Conservation (phyloP, 2,113 vertebrate species). For the Camelus bactrianus region DNA sequence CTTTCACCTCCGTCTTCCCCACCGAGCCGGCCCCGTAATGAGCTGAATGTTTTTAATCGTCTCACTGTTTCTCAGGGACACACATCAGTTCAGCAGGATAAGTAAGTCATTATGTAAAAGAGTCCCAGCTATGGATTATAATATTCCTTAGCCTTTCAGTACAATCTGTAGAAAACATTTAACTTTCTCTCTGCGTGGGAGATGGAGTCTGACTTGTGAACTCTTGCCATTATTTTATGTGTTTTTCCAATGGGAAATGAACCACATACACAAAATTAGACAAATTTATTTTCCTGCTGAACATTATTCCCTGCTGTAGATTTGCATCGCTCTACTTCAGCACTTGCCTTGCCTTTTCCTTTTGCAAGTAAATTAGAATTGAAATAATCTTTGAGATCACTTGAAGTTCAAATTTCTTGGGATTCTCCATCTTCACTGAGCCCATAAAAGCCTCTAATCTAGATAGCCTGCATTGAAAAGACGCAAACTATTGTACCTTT, state of each 20-base stretch:
- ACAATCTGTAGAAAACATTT: slow-evolving; percentile 69
- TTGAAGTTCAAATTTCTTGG: slow-evolving; percentile 14
- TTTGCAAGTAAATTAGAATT: slow-evolving; percentile 37
- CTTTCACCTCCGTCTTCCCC: slow-evolving; percentile 94
- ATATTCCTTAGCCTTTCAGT: slow-evolving; percentile 47
- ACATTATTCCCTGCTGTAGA: slow-evolving; percentile 83
- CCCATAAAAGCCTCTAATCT: neutral
- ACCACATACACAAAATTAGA: slow-evolving; percentile 38
- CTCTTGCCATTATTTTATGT: slow-evolving; percentile 42
- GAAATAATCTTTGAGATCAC: neutral
- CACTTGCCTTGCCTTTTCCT: slow-evolving; percentile 49
- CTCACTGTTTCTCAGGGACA: slow-evolving; percentile 91
- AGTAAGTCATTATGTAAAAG: slow-evolving; percentile 88
- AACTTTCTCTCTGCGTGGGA: slow-evolving; percentile 60
- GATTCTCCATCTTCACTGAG: slow-evolving; percentile 7
- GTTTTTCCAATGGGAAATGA: slow-evolving; percentile 68
- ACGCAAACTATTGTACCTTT: slow-evolving; percentile 1
- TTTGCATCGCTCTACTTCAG: slow-evolving; percentile 53
- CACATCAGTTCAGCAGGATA: slow-evolving; percentile 89
- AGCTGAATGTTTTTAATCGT: slow-evolving; percentile 92
- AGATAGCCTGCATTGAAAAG: neutral
- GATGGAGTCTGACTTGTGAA: slow-evolving; percentile 49
- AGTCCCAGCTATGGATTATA: slow-evolving; percentile 70
- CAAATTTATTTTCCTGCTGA: slow-evolving; percentile 85
- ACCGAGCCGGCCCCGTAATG: slow-evolving; percentile 91